Evolutionary conservation across 2,797 vertebrate genomes (phyloP), one percentile per base, ranked within the genome.

Genomic region (Ispidina picta): DNA sequence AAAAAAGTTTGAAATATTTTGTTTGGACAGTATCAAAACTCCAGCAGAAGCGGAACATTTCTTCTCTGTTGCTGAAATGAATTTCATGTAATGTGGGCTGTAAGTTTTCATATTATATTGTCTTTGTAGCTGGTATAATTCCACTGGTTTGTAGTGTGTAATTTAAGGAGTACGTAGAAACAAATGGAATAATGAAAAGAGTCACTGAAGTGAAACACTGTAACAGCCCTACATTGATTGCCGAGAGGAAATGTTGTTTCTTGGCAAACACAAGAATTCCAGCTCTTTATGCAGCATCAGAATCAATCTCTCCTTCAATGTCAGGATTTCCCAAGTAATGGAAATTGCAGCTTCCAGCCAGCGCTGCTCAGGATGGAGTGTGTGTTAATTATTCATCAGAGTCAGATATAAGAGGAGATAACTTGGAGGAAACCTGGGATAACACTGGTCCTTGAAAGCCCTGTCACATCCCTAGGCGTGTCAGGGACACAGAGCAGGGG

Each of bases 251-350:
- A 39, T 16, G 29, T 6, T 25, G 16, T 41, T 76, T 73, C 86
- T 82, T 29, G 83, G 92, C 83, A 82, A 66, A 31, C 41, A 16
- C 6, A 3, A 21, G 81, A 54, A 78, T 66, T 72, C 12, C 33
- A 31, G 69, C 22, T 31, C 48, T 58, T 54, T 16, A 23, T 29
- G 73, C 80, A 43, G 73, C 28, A 37, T 29, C 70, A 21, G 54
- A 58, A 75, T 55, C 39, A n/a, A 13, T 75, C 37, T 64, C 69
- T 68, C 35, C 48, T 48, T 73, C 63, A 65, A 17, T 1, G n/a
- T 63, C 78, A 82, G 84, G 84, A 60, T 90, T 94, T 84, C 92
- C 90, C 56, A 56, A 63, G 86, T 39, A 41, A 11, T 73, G 86
- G 78, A 37, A 91, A 66, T 2, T 6, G 33, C 48, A 72, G 81